These are phyloP conservation scores for Diadema setosum DNA, from an alignment of 35 echinoderm and acorn worm genomes.

Conservation along the genomic window DNA sequence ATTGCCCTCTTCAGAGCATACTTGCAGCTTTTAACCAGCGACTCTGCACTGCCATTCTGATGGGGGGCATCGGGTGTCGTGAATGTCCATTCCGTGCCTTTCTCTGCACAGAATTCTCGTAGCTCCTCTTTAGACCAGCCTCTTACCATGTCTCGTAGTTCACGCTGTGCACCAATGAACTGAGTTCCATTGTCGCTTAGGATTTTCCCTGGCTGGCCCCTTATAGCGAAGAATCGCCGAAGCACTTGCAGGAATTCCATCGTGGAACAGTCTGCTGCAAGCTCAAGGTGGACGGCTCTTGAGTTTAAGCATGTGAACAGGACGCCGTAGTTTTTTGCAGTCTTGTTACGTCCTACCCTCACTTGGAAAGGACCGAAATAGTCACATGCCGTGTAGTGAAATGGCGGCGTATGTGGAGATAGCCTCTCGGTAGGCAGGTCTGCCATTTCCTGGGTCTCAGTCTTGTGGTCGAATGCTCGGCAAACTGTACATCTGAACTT, in stretches of 20 bases:
- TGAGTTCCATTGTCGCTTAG: too few species aligned
- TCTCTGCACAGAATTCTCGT: slow-evolving; percentile 62
- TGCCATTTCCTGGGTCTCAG: slow-evolving; percentile 36
- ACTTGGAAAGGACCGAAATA: slow-evolving; percentile 66
- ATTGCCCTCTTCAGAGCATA: slow-evolving; percentile 43
- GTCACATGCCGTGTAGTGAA: too few species aligned
- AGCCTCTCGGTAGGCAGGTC: slow-evolving; percentile 28
- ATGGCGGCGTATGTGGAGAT: slow-evolving; percentile 53
- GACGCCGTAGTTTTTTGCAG: slow-evolving; percentile 54
- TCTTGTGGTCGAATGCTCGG: not conserved
- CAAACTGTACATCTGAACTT: slow-evolving; percentile 58
- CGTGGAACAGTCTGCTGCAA: too few species aligned
- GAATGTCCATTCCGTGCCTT: slow-evolving; percentile 41
- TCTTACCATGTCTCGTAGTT: slow-evolving; percentile 31
- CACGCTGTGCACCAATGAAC: slow-evolving; percentile 58
- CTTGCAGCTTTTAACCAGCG: slow-evolving; percentile 46
- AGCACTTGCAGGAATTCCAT: too few species aligned
- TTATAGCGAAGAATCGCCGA: too few species aligned
- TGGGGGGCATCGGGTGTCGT: slow-evolving; percentile 45
- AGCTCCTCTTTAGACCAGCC: slow-evolving; percentile 47
- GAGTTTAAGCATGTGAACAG: slow-evolving; percentile 73
- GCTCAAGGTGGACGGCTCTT: slow-evolving; percentile 69
- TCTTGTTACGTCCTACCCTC: slow-evolving; percentile 38
- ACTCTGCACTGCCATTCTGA: slow-evolving; percentile 53
- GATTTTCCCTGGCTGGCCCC: too few species aligned